Evolutionary conservation across 2,797 vertebrate genomes (phyloP), one percentile per base, ranked within the genome.

Genomic region (Melanotaenia pygmaea): DNA sequence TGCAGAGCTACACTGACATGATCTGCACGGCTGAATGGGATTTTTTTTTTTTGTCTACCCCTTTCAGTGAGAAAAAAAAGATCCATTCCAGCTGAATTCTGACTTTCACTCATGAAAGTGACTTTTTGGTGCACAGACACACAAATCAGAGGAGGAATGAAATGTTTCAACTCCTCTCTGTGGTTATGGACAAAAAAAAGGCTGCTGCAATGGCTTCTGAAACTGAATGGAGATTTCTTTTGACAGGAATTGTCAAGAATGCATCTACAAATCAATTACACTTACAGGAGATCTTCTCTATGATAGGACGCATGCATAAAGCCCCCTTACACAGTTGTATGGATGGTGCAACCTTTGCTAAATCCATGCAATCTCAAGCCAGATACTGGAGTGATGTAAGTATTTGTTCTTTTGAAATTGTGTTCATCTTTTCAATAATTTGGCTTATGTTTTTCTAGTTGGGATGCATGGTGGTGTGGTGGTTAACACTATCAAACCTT

Each of bases 261-360:
- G 47, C 80, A 67, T 79, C 76, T 81, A 81, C 70, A 86, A 50
- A 88, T 86, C 81, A 80, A 72, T 85, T 82, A 63, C 28, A 53
- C 71, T 70, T 60, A 72, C 74, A 71, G 64, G 47, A 70, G 73
- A 81, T 85, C 45, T 43, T 28, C 74, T 76, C 47, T 2, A 0
- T 67, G 70, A 83, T 83, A 74, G 62, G 32, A 63, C 59, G 74
- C 68, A 67, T 32, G 38, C 37, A 47, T 18, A 38, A 30, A 37
- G 12, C 47, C 16, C 62, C 65, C n/a, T 63, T 65, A 37, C 54
- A 34, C 38, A 60, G 38, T 64, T 59, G 67, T 59, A 66, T 71
- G 58, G 76, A 57, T 84, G 71, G 67, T 65, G 76, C 67, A 86
- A 85, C 74, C 61, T 76, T 63, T 70, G 37, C 64, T 75, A 61